These are phyloP conservation scores for Megaustenia siamemsis DNA, from an alignment of 2,888 invertebrate genomes.

Conservation along the genomic window DNA sequence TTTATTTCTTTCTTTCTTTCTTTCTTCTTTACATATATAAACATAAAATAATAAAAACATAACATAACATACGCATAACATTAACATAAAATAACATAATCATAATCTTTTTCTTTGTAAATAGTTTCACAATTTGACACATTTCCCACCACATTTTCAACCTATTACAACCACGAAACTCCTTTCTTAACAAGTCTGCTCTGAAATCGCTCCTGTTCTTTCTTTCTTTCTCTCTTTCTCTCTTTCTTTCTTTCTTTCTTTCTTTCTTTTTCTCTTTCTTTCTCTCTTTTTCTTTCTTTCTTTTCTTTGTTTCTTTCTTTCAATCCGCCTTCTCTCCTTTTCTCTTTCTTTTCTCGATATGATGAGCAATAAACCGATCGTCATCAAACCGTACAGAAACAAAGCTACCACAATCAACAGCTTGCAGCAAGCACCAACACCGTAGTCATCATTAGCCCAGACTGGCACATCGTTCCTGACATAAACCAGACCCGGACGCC, in stretches of 20 bases:
- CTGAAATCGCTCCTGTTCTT: no score
- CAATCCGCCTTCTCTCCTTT: no score
- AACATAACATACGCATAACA: no score
- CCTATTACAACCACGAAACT: no score
- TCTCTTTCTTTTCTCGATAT: not conserved
- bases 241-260: not conserved
- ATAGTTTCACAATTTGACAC: no score
- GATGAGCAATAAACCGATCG: not conserved
- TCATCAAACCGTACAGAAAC: not conserved
- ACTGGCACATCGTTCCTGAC: not conserved
- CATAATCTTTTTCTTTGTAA: not conserved
- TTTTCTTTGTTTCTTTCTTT: not conserved
- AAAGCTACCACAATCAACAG: not conserved
- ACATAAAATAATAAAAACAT: no score
- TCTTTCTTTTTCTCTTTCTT: not conserved
- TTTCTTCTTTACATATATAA: slow-evolving; percentile 9
- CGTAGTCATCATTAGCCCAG: not conserved
- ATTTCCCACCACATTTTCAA: no score
- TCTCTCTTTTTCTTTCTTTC: slow-evolving; percentile 19
- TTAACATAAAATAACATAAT: no score
- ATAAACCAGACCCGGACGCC: slow-evolving; percentile 2
- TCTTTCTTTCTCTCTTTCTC: not conserved
- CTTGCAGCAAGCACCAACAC: not conserved
- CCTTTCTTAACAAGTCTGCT: no score
- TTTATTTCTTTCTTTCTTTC: not conserved